These are phyloP conservation scores for Drosophila rellima DNA, from an alignment of 2,888 invertebrate species.

Conservation along the genomic window DNA sequence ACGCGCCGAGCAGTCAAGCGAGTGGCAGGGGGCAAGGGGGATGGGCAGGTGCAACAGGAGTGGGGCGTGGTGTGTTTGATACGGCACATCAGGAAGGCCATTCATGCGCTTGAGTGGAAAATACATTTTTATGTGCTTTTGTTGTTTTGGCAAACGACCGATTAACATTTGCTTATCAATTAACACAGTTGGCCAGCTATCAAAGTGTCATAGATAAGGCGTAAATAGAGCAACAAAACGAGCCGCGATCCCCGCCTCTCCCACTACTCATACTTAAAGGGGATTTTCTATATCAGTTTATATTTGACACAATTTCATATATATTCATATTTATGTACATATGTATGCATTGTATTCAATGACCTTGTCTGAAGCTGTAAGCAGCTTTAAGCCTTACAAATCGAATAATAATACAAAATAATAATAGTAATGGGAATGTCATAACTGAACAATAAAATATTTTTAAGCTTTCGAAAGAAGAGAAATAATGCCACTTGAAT, in stretches of 20 bases:
- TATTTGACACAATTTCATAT: conserved; percentile 2
- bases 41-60: background rate
- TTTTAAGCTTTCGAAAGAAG: background rate
- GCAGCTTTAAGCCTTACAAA: background rate
- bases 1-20: conserved; percentile 40
- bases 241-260: background rate
- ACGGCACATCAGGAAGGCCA: conserved; percentile 32
- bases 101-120: conserved; percentile 39
- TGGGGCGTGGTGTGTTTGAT: background rate
- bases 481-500: background rate
- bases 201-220: conserved; percentile 61
- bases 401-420: background rate
- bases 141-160: conserved; percentile 51
- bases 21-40: background rate
- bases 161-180: conserved; percentile 71
- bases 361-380: conserved; percentile 6
- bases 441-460: background rate
- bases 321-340: too few relatives aligned
- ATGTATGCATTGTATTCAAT: too few relatives aligned
- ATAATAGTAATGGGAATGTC: background rate
- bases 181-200: conserved; percentile 70
- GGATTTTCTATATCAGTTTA: conserved; percentile 13
- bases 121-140: conserved; percentile 42
- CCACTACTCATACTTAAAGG: background rate
- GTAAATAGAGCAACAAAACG: conserved; percentile 27